These are phyloP conservation scores for Calliphora vomitoria DNA, from an alignment of 2,888 invertebrate genomes.

Conservation along the genomic window DNA sequence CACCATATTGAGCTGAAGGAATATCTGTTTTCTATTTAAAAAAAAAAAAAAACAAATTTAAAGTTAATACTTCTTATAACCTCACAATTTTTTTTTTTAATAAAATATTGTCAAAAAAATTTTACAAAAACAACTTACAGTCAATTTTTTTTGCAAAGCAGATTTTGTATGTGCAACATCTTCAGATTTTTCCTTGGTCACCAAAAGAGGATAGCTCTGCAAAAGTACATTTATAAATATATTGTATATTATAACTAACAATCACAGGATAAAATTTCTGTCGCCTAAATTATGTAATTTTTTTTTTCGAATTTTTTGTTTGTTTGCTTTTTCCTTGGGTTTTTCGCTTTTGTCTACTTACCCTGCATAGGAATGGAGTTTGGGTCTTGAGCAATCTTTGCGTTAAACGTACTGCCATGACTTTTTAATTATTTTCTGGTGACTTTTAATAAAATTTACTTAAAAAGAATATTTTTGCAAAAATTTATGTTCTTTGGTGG, in stretches of 20 bases:
- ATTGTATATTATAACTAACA: constrained; percentile 2
- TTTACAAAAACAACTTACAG: constrained; percentile 83
- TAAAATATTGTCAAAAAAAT: neutral
- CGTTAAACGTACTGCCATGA: constrained; percentile 83
- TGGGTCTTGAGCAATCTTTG: constrained; percentile 81
- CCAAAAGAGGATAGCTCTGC: constrained; percentile 83
- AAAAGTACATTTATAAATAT: constrained; percentile 20
- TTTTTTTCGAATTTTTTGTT: constrained; percentile 67
- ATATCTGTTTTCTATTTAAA: constrained; percentile 84
- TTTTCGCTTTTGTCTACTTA: constrained; percentile 75
- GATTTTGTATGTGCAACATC: constrained; percentile 86
- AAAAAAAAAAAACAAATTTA: constrained; percentile 12
- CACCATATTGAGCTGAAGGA: constrained; percentile 93
- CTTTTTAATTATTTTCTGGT: constrained; percentile 5
- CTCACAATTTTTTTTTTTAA: constrained; percentile 74
- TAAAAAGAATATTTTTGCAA: constrained; percentile 58
- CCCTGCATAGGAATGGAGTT: constrained; percentile 81
- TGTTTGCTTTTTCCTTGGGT: neutral
- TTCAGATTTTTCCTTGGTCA: constrained; percentile 83
- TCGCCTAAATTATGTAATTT: constrained; percentile 81
- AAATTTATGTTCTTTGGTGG: constrained; percentile 50
- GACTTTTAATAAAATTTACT: constrained; percentile 38
- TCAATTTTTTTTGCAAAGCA: constrained; percentile 85
- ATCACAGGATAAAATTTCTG: neutral
- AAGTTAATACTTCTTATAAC: constrained; percentile 75